Evolutionary conservation across 2,113 vertebrate species (phyloP).

Genomic region (Nymphicus hollandicus): DNA sequence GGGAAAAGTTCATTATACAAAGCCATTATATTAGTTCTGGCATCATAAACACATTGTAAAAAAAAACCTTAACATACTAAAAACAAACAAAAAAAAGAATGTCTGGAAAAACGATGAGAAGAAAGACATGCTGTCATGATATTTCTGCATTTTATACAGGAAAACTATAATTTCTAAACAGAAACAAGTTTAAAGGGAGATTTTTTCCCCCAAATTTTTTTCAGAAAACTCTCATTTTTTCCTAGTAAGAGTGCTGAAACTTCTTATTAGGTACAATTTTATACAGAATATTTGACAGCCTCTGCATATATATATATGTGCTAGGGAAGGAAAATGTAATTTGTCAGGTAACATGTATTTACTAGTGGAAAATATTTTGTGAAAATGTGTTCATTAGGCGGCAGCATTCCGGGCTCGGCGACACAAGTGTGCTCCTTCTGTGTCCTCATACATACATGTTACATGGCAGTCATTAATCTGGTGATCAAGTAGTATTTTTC

Average conservation of each 20-base stretch:
- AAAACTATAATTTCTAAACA: background rate
- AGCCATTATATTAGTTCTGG: background rate
- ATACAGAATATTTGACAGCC: background rate
- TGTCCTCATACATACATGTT: fast-evolving
- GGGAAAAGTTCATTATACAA: background rate
- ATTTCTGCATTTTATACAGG: background rate
- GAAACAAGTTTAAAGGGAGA: background rate
- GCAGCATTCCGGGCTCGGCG: fast-evolving
- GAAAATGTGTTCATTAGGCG: fast-evolving
- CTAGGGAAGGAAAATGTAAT: background rate
- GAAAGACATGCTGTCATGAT: background rate
- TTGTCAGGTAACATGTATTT: background rate
- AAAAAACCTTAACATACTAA: too few relatives aligned
- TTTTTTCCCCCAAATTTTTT: background rate
- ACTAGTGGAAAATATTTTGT: background rate
- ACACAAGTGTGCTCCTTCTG: background rate
- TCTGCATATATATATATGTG: background rate
- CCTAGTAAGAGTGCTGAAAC: background rate
- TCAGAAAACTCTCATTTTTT: background rate
- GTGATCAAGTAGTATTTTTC: background rate
- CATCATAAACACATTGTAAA: background rate
- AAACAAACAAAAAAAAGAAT: background rate
- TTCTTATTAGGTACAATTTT: background rate
- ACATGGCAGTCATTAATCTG: background rate
- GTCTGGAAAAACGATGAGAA: background rate